These are phyloP conservation scores for Corythornis vintsioides DNA, from an alignment of 2,113 vertebrate genomes.

Conservation along the genomic window DNA sequence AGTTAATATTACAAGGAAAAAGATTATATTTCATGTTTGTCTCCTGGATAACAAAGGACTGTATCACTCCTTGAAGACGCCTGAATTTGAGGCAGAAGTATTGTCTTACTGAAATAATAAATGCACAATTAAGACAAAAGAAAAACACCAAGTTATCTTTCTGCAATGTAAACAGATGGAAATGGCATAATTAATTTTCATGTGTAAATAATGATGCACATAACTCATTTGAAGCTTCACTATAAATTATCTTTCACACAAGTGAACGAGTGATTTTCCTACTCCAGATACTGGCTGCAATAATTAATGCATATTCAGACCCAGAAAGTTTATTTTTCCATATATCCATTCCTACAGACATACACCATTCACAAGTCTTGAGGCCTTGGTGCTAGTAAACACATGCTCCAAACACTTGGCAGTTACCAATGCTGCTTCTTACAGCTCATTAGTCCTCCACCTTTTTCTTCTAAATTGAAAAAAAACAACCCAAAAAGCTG, in stretches of 20 bases:
- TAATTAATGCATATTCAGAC: background rate
- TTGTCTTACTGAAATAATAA: constrained; percentile 14
- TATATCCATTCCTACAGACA: background rate
- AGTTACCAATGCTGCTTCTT: background rate
- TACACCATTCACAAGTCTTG: background rate
- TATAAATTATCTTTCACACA: background rate
- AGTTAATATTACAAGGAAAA: background rate
- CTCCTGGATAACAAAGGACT: background rate
- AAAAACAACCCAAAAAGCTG: background rate
- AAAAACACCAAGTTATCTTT: background rate
- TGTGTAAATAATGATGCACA: background rate
- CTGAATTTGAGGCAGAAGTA: no score
- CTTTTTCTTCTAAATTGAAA: background rate
- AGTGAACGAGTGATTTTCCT: background rate
- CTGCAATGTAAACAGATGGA: background rate
- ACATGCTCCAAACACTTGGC: background rate
- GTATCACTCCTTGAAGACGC: background rate
- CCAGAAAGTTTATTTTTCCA: background rate
- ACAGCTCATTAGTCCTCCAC: background rate
- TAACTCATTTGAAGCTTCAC: background rate
- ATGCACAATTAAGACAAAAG: background rate
- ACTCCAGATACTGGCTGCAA: background rate
- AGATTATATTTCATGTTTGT: background rate
- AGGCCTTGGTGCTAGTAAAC: background rate
- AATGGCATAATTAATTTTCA: constrained; percentile 17